Evolutionary conservation across 2,888 invertebrate species (phyloP), one percentile per base, ranked within the genome.

Genomic region (Carterocephalus palaemon): DNA sequence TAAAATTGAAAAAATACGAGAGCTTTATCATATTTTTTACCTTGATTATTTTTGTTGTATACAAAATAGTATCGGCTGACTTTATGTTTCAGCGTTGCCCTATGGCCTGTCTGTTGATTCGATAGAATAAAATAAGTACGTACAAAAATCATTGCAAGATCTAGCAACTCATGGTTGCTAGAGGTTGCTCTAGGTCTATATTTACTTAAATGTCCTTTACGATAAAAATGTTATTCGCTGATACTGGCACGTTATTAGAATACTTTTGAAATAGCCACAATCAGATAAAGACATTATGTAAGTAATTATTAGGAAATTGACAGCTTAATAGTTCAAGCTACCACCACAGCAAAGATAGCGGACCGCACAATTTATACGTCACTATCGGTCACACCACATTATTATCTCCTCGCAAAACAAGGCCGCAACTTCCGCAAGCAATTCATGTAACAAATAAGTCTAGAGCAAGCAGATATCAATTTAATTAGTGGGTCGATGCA

Each of bases 401-500:
- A n/a, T n/a, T 16, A 22, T 16, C 9, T 8, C 13, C 26, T 20
- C 9, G 33, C 22, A 23, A 12, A 41, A 47, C 20, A 45, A 36
- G 32, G 38, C 8, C 34, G 22, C 32, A 8, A 19, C 39, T 43
- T 52, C 52, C 52, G 38, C 49, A 32, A 45, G 24, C 22, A 9
- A 36, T 36, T 20, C n/a, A n/a, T 39, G 16, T 15, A 23, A 42
- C 22, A 46, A 41, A 45, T 16, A 23, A 36, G 42, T 38, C 48
- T 16, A 12, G 39, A 46, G 4, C 29, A 41, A 56, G 53, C 56
- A 53, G 56, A 56, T 65, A 67, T 54, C 51, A 62, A 54, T 63
- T 54, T 53, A 65, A 53, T 62, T 57, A 59, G 54, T 60, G 51
- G 66, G 64, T 70, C 67, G 60, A 60, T 61, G 70, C 56, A 67